phyloP scores from a whole-genome alignment of 2,113 vertebrate species.

The Rhinogobius similis region DNA sequence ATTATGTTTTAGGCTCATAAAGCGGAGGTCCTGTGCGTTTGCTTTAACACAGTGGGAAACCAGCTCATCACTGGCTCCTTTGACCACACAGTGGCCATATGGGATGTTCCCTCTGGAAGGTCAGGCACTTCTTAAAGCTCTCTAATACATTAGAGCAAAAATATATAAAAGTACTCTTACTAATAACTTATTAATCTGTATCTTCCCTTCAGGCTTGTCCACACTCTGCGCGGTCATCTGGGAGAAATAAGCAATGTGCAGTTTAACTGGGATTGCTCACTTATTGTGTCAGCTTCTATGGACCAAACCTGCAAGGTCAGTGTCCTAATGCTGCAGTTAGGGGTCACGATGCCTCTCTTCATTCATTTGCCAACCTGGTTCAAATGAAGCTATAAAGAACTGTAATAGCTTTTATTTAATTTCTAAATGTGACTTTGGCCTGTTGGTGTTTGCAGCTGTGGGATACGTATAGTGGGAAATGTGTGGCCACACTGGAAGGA shows the following conservation, averaged over 20 bases:
- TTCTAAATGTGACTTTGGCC: not conserved
- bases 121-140: constrained; percentile 54
- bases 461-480: constrained; percentile 81
- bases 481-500: constrained; percentile 82
- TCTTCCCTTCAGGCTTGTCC: constrained; percentile 76
- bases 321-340: not conserved
- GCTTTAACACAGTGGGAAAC: constrained; percentile 87
- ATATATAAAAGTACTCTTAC: not conserved
- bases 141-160: not conserved
- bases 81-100: constrained; percentile 87
- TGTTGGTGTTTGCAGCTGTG: constrained; percentile 81
- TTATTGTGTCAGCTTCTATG: constrained; percentile 89
- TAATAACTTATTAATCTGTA: not conserved
- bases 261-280: constrained; percentile 92
- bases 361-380: constrained; percentile 20
- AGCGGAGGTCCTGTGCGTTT: constrained; percentile 88
- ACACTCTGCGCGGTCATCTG: constrained; percentile 84
- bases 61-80: constrained; percentile 92
- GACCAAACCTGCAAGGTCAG: constrained; percentile 93
- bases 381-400: constrained; percentile 30
- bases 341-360: too few relatives aligned
- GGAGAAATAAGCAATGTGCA: constrained; percentile 89
- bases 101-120: constrained; percentile 91
- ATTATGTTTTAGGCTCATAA: constrained; percentile 83
- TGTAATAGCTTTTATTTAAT: not conserved